Percentiles rank a stretch among this genome's conserved stretches.
phyloP scores from a whole-genome alignment of 2,888 invertebrate species.

The Tenthredo mesomela region DNA sequence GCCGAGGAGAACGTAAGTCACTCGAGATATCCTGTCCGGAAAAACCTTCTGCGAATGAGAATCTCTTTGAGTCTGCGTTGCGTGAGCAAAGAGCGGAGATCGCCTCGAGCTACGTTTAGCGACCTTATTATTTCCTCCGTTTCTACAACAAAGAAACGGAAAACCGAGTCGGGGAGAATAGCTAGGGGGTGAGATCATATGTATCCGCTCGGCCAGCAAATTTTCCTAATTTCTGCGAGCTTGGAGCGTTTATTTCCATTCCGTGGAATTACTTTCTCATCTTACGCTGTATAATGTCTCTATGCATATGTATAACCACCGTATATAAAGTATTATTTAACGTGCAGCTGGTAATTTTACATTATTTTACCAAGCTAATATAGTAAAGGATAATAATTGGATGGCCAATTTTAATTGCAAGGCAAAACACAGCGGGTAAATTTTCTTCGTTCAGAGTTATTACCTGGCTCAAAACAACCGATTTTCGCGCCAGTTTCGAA shows the following conservation, averaged over 20 bases:
- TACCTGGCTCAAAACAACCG: constrained; percentile 11
- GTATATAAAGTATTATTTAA: background rate
- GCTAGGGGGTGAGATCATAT: background rate
- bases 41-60: constrained; percentile 31
- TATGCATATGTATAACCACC: background rate
- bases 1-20: constrained; percentile 29
- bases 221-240: constrained; percentile 9
- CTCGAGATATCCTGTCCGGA: constrained; percentile 24
- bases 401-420: background rate
- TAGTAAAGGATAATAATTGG: background rate
- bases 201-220: background rate
- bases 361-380: background rate
- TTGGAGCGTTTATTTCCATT: background rate
- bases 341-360: background rate
- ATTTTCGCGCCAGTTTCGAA: constrained; percentile 32
- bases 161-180: background rate
- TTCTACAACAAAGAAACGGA: background rate
- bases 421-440: background rate
- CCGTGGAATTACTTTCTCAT: constrained; percentile 20
- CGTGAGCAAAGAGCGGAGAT: constrained; percentile 6
- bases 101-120: constrained; percentile 34
- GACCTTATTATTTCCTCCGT: constrained; percentile 10
- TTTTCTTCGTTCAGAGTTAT: background rate
- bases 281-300: background rate
- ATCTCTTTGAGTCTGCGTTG: constrained; percentile 36